Conservation (phyloP, 2,797 vertebrate genomes). For the Lycodopsis pacificus region DNA sequence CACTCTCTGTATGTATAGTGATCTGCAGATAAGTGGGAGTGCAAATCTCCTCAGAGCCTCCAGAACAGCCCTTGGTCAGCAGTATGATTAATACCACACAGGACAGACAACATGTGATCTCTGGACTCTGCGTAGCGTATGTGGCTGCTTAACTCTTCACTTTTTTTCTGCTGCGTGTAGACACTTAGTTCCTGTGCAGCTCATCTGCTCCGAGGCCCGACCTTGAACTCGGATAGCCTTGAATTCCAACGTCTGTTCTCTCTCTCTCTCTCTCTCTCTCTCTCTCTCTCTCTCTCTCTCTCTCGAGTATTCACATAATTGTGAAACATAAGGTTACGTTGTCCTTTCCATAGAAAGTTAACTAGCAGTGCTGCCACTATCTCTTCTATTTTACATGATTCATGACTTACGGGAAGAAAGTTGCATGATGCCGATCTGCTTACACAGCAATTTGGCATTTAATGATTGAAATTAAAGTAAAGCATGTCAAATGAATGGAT, state of each 20-base stretch:
- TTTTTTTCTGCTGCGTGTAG: conserved; percentile 73
- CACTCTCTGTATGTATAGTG: conserved; percentile 13
- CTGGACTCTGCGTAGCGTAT: conserved; percentile 66
- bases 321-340: not conserved
- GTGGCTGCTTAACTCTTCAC: conserved; percentile 74
- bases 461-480: not conserved
- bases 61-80: conserved; percentile 68
- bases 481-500: not conserved
- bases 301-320: conserved; percentile 12
- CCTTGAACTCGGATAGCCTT: conserved; percentile 55
- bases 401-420: not conserved
- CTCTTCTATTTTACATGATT: conserved; percentile 1
- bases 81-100: conserved; percentile 73
- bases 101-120: conserved; percentile 79
- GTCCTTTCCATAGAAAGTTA: not conserved
- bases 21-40: conserved; percentile 50
- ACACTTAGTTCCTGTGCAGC: conserved; percentile 59
- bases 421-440: not conserved
- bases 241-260: not conserved
- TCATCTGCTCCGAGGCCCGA: conserved; percentile 32
- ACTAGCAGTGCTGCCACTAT: not conserved
- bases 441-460: not conserved
- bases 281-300: not conserved
- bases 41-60: conserved; percentile 32
- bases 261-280: conserved; percentile 7